Evolutionary conservation across 2,797 vertebrate species (phyloP), one percentile per base, ranked within the genome.

Genomic region (Gallirallus australis): DNA sequence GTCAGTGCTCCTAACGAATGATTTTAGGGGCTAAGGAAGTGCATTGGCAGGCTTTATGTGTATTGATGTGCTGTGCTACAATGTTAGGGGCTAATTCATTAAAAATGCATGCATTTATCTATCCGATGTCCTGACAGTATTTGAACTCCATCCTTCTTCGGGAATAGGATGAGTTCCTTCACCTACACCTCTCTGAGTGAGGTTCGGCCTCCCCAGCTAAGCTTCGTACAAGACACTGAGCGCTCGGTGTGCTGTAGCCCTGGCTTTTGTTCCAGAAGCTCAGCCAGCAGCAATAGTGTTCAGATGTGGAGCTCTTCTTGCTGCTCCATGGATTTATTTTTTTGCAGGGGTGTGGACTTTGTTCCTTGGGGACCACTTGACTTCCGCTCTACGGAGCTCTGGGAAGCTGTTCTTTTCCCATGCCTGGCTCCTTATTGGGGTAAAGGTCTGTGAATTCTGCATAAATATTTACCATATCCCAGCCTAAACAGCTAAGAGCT

Each of bases 401-500:
- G 98, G 96, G 95, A 98, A 98, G 92, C 78, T 93, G 93, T 37
- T 92, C 95, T 93, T 88, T 98, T 97, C 97, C 96, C 97, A 98
- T 96, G 96, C 95, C 95, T 97, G 95, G 25, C 90, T 97, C 93
- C 88, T 92, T 64, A 61, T 94, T 97, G 97, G 97, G 96, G 87
- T 97, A 97, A 98, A 98, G 98, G 95, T 98, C 97, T 97, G 95
- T 93, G 96, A 96, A 97, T 97, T 97, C 87, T 93, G 75, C 68
- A 81, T 97, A 97, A 98, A 97, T 98, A 97, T 97, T 97, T 97
- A 97, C 90, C 82, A 31, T 64, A 84, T 94, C 83, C 95, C 79
- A 89, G 97, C 90, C 95, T 94, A 82, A 65, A 11, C 86, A 90
- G 78, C 45, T 6, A 81, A 93, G 95, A 76, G 91, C 96, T 89